These are phyloP conservation scores for Helicoverpa armigera DNA, from an alignment of 1,140 invertebrate genomes.

Conservation along the genomic window DNA sequence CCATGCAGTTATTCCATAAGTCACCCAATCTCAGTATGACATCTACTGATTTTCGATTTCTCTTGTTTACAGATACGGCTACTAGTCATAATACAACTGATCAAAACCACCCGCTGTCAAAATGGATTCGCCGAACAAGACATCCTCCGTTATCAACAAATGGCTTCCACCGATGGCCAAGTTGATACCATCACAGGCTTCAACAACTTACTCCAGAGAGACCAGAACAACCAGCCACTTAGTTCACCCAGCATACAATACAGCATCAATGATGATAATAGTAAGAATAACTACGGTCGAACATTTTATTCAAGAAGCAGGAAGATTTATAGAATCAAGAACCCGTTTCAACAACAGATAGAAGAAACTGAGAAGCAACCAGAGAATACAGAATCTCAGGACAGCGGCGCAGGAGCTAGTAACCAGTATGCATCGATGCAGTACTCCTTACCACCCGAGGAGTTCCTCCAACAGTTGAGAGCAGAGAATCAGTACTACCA, in stretches of 20 bases:
- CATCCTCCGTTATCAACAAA: slow-evolving; percentile 71
- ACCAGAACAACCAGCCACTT: slow-evolving; percentile 69
- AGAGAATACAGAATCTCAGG: slow-evolving; percentile 64
- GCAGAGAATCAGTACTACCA: slow-evolving; percentile 75
- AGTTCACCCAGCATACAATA: slow-evolving; percentile 74
- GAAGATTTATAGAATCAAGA: slow-evolving; percentile 82
- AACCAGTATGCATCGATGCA: slow-evolving; percentile 82
- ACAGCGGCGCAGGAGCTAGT: slow-evolving; percentile 80
- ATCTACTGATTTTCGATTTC: background rate
- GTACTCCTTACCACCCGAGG: slow-evolving; percentile 83
- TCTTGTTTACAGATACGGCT: slow-evolving; percentile 82
- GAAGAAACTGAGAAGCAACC: slow-evolving; percentile 63
- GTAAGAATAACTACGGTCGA: slow-evolving; percentile 71
- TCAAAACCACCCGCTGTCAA: slow-evolving; percentile 72
- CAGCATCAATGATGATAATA: slow-evolving; percentile 72
- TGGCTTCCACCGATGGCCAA: slow-evolving; percentile 69
- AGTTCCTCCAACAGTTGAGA: slow-evolving; percentile 81
- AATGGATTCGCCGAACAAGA: slow-evolving; percentile 79
- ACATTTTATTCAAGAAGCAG: slow-evolving; percentile 65
- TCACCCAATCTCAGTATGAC: no score
- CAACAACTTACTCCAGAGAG: slow-evolving; percentile 73
- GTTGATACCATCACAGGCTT: slow-evolving; percentile 71
- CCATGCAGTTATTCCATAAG: no score
- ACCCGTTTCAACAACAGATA: slow-evolving; percentile 76
- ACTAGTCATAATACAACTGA: slow-evolving; percentile 74